These are phyloP conservation scores for Psilanteris sp. DNA, from an alignment of 1,140 invertebrate species.

Conservation along the genomic window DNA sequence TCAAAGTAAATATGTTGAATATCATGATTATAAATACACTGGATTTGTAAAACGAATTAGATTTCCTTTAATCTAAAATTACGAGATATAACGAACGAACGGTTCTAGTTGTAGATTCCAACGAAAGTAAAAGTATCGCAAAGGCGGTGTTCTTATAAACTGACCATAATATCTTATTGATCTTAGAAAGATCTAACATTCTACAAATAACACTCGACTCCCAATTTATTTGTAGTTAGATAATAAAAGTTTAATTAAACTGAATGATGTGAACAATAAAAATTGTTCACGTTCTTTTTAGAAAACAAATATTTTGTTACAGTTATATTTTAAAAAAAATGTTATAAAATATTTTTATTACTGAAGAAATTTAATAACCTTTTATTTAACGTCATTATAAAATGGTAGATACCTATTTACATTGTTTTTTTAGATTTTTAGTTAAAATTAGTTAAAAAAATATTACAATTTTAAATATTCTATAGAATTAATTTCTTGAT, in stretches of 20 bases:
- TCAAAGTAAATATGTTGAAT: too few species aligned
- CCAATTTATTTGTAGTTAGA: slow-evolving; percentile 37
- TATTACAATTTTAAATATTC: too few species aligned
- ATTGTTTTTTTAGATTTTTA: too few species aligned
- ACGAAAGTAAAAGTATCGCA: slow-evolving; percentile 74
- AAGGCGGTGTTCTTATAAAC: slow-evolving; percentile 47
- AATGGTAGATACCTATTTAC: too few species aligned
- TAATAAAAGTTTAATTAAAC: slow-evolving; percentile 25
- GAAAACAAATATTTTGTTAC: too few species aligned
- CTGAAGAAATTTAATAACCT: too few species aligned
- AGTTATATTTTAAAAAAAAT: not conserved
- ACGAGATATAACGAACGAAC: slow-evolving; percentile 49
- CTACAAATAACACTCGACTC: slow-evolving; percentile 56
- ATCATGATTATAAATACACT: too few species aligned
- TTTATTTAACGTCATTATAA: too few species aligned
- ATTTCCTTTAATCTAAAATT: slow-evolving; percentile 61
- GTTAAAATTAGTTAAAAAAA: too few species aligned
- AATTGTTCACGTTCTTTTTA: too few species aligned
- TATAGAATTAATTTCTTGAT: too few species aligned
- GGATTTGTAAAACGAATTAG: slow-evolving; percentile 27
- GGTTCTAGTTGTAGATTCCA: slow-evolving; percentile 65
- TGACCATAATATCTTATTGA: slow-evolving; percentile 65
- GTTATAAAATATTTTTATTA: too few species aligned
- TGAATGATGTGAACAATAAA: slow-evolving; percentile 2
- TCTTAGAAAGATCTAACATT: slow-evolving; percentile 65